Evolutionary conservation across 92 coral and sea anemone genomes (phyloP).

Genomic region (Plumapathes pennacea): DNA sequence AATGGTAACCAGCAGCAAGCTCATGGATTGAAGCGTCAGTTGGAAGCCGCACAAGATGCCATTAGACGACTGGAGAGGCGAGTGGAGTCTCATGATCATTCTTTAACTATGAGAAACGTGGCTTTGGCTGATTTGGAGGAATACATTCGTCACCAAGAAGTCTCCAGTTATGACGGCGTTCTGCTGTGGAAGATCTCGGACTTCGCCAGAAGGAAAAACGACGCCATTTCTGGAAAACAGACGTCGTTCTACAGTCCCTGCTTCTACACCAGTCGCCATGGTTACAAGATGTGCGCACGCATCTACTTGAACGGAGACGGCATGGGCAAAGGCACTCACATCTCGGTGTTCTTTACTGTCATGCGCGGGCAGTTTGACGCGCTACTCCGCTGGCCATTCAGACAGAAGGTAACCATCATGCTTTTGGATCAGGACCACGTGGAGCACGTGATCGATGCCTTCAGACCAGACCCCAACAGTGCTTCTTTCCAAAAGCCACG

Average conservation of each 20-base stretch:
- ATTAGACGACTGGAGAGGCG: neutral
- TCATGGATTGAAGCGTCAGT: constrained; percentile 4
- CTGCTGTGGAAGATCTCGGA: constrained; percentile 34
- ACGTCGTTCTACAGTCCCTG: too few relatives aligned
- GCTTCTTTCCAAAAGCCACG: constrained; percentile 26
- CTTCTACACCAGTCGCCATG: too few relatives aligned
- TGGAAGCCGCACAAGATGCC: constrained; percentile 6
- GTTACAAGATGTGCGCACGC: too few relatives aligned
- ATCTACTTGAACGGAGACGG: too few relatives aligned
- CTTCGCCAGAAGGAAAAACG: constrained; percentile 17
- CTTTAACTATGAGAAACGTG: constrained; percentile 27
- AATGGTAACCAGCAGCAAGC: neutral
- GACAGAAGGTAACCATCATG: constrained; percentile 33
- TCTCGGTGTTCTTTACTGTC: constrained; percentile 19
- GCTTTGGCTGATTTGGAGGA: constrained; percentile 34
- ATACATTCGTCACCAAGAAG: constrained; percentile 33
- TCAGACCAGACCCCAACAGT: constrained; percentile 43
- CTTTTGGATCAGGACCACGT: constrained; percentile 27
- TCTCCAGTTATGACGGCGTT: constrained; percentile 28
- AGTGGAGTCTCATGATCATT: constrained; percentile 18
- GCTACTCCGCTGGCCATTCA: constrained; percentile 50
- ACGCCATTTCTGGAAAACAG: too few relatives aligned
- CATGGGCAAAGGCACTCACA: constrained; percentile 8
- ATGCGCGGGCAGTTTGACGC: constrained; percentile 38
- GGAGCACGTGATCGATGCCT: constrained; percentile 37